phyloP scores from a whole-genome alignment of 2,113 vertebrate genomes.

The Amazona vittata region DNA sequence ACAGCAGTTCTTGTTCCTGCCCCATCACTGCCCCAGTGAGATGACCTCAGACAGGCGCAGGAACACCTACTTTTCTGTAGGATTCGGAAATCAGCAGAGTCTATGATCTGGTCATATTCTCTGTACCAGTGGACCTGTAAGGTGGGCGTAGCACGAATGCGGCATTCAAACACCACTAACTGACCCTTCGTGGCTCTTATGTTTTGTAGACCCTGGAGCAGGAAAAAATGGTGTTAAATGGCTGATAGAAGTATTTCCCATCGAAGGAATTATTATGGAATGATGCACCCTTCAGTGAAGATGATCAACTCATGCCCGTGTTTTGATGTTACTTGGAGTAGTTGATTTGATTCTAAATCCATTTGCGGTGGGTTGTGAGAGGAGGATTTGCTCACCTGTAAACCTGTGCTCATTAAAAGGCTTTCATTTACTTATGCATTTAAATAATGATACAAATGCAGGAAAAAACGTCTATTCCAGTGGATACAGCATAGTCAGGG shows the following conservation, averaged over 20 bases:
- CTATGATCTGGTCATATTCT: slow-evolving; percentile 78
- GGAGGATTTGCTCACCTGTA: not conserved
- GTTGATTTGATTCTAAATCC: not conserved
- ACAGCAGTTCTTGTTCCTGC: not conserved
- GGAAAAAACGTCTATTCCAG: not conserved
- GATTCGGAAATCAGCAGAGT: slow-evolving; percentile 87
- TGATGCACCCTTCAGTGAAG: not conserved
- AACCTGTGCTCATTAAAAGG: not conserved
- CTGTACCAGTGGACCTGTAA: slow-evolving; percentile 87
- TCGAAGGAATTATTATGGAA: not conserved
- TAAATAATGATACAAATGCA: not conserved
- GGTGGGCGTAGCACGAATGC: slow-evolving; percentile 77
- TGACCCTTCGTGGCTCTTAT: slow-evolving; percentile 83
- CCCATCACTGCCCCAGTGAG: fast-evolving
- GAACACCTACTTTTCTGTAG: slow-evolving; percentile 84
- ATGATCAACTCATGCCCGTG: not conserved
- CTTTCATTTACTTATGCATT: not conserved
- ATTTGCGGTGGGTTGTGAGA: not conserved
- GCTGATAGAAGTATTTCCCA: not conserved
- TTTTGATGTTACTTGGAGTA: not conserved
- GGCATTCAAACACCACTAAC: slow-evolving; percentile 85
- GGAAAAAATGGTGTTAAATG: not conserved
- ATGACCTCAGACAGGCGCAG: fast-evolving
- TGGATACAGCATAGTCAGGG: not conserved
- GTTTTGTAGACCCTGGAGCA: slow-evolving; percentile 83